phyloP scores from a whole-genome alignment of 1,140 invertebrate species.

The Megalonaias nervosa region DNA sequence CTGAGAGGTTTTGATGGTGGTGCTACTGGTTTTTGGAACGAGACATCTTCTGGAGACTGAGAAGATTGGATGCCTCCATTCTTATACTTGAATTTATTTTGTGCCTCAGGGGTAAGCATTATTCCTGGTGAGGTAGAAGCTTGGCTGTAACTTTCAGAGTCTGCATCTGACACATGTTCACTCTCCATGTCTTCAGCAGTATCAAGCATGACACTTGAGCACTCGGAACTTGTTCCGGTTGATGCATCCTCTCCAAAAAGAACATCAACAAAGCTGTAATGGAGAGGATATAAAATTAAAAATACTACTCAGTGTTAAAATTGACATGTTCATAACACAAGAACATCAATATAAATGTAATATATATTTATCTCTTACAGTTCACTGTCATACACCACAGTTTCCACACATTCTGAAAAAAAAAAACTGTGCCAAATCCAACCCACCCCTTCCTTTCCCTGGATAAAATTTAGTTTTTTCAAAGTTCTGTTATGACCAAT shows the following conservation, averaged over 20 bases:
- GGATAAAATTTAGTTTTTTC: no score
- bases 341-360: neutral
- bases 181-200: slow-evolving; percentile 8
- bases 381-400: no score
- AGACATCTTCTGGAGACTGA: neutral
- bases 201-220: neutral
- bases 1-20: neutral
- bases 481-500: no score
- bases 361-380: no score
- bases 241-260: slow-evolving; percentile 1
- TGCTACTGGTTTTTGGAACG: neutral
- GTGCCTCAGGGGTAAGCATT: slow-evolving; percentile 18
- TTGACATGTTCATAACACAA: neutral
- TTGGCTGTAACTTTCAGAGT: slow-evolving; percentile 20
- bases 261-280: slow-evolving; percentile 19
- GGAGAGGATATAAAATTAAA: neutral
- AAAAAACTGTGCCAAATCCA: no score
- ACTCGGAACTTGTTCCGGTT: slow-evolving; percentile 1
- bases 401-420: no score
- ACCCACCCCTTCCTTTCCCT: no score
- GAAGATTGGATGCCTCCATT: neutral
- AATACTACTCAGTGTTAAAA: neutral
- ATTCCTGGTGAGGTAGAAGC: slow-evolving; percentile 19
- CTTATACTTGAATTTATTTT: slow-evolving; percentile 16
- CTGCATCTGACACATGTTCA: slow-evolving; percentile 16